phyloP scores from a whole-genome alignment of 2,113 vertebrate species.

The Carassius gibelio region DNA sequence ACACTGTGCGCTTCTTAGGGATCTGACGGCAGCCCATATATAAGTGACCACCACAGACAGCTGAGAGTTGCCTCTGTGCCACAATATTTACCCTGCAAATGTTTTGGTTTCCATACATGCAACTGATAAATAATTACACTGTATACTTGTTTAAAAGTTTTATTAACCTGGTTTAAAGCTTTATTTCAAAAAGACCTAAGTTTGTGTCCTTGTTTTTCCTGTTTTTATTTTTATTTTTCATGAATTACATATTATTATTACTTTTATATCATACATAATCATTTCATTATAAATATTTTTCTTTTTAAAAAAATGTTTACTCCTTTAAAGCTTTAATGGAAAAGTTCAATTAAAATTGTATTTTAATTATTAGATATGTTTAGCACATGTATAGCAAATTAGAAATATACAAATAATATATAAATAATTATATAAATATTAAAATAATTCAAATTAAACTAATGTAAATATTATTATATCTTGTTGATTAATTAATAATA shows the following conservation, averaged over 20 bases:
- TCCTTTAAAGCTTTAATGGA: background rate
- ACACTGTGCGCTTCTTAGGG: background rate
- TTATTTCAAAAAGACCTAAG: background rate
- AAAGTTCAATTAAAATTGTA: too few species aligned
- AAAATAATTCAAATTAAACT: too few species aligned
- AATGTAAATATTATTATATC: too few species aligned
- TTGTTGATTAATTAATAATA: too few species aligned
- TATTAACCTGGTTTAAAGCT: background rate
- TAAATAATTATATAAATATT: too few species aligned
- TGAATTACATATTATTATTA: background rate
- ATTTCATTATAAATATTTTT: background rate
- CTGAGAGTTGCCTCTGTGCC: background rate
- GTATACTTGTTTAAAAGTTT: background rate
- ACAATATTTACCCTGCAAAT: constrained; percentile 15
- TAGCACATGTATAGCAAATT: too few species aligned
- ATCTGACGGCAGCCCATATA: background rate
- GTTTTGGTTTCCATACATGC: constrained; percentile 6
- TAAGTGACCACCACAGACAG: background rate
- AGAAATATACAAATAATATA: too few species aligned
- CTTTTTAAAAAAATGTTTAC: background rate
- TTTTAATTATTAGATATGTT: too few species aligned
- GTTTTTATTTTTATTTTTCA: background rate
- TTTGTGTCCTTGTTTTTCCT: background rate
- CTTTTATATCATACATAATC: background rate
- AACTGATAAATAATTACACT: background rate